Percentiles rank a stretch among this genome's conserved stretches.
phyloP scores from a whole-genome alignment of 2,113 vertebrate genomes.

The Etia nguti region DNA sequence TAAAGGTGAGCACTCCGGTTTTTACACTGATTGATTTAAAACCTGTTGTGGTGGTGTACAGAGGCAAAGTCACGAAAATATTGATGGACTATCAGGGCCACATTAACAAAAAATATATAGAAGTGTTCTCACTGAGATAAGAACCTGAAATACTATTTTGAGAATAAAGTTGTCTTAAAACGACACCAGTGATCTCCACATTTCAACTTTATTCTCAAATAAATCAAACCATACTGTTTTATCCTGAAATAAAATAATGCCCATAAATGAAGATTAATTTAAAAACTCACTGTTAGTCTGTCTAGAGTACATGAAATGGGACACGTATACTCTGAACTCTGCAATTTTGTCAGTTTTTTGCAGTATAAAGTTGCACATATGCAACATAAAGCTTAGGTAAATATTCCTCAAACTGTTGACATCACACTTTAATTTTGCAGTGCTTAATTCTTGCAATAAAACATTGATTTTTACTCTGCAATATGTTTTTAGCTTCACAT shows the following conservation, averaged over 20 bases:
- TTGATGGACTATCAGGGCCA: too few relatives aligned
- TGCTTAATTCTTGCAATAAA: background rate
- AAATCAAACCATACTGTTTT: background rate
- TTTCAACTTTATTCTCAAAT: background rate
- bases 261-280: background rate
- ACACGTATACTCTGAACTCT: background rate
- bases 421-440: background rate
- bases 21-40: background rate
- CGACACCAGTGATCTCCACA: background rate
- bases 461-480: background rate
- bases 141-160: background rate
- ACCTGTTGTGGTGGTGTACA: background rate
- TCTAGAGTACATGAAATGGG: background rate
- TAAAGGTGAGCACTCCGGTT: background rate
- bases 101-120: background rate
- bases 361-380: background rate
- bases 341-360: background rate
- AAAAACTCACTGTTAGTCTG: background rate
- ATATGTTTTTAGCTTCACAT: background rate
- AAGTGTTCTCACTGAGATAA: background rate
- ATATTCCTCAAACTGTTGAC: background rate
- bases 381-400: background rate
- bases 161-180: background rate
- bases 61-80: background rate
- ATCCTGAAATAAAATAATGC: background rate